Conservation (phyloP, 2,888 invertebrate genomes). For the Chrysina gloriosa region DNA sequence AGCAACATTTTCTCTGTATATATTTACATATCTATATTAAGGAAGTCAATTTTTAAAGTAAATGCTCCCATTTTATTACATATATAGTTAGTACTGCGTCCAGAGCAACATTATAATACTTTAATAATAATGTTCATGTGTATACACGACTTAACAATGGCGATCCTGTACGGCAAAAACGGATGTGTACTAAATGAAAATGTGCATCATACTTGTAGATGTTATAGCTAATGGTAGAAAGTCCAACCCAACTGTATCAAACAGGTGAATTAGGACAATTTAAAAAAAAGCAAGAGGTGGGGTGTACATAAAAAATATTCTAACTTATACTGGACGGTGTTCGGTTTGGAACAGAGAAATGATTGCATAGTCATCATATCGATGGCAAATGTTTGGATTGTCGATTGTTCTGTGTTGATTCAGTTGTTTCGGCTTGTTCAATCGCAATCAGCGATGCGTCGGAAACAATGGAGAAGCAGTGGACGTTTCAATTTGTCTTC, state of each 20-base stretch:
- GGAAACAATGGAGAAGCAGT: slow-evolving; percentile 54
- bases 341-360: slow-evolving; percentile 33
- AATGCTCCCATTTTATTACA: no score
- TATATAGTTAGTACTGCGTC: no score
- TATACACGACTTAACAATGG: no score
- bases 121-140: no score
- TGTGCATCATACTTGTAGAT: no score
- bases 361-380: slow-evolving; percentile 50
- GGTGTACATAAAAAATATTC: neutral
- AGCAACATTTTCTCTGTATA: no score
- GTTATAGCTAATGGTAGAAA: neutral
- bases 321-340: slow-evolving; percentile 16
- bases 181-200: no score
- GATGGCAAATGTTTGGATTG: slow-evolving; percentile 50
- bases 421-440: slow-evolving; percentile 54
- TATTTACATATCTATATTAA: no score
- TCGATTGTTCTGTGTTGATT: slow-evolving; percentile 52
- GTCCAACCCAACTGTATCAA: neutral
- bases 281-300: neutral
- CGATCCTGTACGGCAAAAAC: no score
- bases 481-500: slow-evolving; percentile 64
- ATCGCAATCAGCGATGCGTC: slow-evolving; percentile 59
- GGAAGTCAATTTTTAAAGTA: no score
- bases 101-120: no score
- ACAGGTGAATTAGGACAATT: neutral